Evolutionary conservation across 2,797 vertebrate species (phyloP), one percentile per base, ranked within the genome.

Genomic region (Tragopan temminckii): DNA sequence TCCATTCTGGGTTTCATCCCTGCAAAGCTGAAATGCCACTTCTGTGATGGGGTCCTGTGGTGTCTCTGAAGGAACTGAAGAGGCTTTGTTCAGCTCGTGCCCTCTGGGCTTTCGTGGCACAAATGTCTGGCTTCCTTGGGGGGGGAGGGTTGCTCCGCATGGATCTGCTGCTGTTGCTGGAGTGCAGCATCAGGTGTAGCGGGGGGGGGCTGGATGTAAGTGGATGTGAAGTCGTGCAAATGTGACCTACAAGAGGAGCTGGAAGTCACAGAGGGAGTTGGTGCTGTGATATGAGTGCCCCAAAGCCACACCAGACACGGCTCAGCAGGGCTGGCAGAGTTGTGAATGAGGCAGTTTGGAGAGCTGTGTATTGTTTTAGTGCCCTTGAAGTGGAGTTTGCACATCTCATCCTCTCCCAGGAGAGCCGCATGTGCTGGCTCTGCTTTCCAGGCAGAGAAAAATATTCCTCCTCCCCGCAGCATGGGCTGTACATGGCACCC

Each of bases 21-120:
- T 79, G 46, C 45, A 58, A 45, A 68, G 62, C 83, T 76, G 63
- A 85, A 5, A 19, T 25, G 13, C 50, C 13, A 4, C 33, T 77
- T 61, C 40, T 24, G 12, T 29, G 21, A 3, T 13, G 42, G 68
- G 5, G 0, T 33, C 57, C 61, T 0, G 0, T 18, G 14, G 13
- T 13, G 10, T 31, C 0, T 0, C 0, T 0, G 19, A 31, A 21
- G 79, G 52, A 75, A 64, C 82, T 48, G 57, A 15, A 0, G 2
- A 27, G 33, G 25, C 43, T 88, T 59, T 52, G 43, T 66, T 80
- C 46, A 10, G 20, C 10, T 2, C 1, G 1, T 24, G 25, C 27
- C 15, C 19, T 64, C 68, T 38, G 45, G 52, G 35, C 52, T 76
- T 38, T 52, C 27, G 20, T 48, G 50, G 17, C 1, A 1, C 21